A percentile compares a stretch with the other conserved stretches of the same genome.
Conservation (phyloP, 2,888 invertebrate genomes). For the Ditula angustiorana region DNA sequence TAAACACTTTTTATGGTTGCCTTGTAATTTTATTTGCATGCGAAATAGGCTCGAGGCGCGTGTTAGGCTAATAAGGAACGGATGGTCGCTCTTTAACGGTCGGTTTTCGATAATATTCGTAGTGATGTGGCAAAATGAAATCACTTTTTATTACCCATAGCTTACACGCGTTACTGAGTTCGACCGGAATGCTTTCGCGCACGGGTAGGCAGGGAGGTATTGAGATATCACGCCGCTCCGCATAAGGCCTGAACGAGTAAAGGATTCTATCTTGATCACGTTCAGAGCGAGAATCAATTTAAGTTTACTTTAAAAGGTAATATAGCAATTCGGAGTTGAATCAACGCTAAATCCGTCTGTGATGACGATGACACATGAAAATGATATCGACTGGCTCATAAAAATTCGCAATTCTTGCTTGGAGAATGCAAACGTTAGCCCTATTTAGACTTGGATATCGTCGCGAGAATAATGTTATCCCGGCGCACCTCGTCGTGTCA, state of each 20-base stretch:
- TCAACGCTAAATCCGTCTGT: constrained; percentile 44
- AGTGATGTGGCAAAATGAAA: constrained; percentile 67
- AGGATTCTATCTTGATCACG: constrained; percentile 40
- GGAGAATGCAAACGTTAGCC: constrained; percentile 78
- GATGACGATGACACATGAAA: constrained; percentile 47
- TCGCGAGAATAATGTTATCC: constrained; percentile 81
- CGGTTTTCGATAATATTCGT: constrained; percentile 68
- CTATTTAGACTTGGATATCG: constrained; percentile 80
- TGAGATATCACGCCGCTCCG: constrained; percentile 32
- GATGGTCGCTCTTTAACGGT: constrained; percentile 73
- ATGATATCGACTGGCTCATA: constrained; percentile 58
- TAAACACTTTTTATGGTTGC: constrained; percentile 80
- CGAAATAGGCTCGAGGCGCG: constrained; percentile 75
- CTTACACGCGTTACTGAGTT: constrained; percentile 56
- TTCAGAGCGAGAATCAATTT: constrained; percentile 40
- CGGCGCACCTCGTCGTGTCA: constrained; percentile 81
- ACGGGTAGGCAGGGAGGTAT: constrained; percentile 50
- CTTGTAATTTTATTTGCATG: constrained; percentile 80
- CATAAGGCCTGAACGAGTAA: constrained; percentile 20
- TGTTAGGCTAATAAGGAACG: constrained; percentile 80
- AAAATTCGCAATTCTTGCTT: constrained; percentile 65
- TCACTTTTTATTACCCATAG: constrained; percentile 65
- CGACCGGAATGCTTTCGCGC: constrained; percentile 49
- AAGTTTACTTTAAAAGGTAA: constrained; percentile 37
- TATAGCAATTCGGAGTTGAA: constrained; percentile 49